A percentile compares a stretch with the other conserved stretches of the same genome.
These are phyloP conservation scores for Xiphias gladius DNA, from an alignment of 2,113 vertebrate genomes.

Conservation along the genomic window DNA sequence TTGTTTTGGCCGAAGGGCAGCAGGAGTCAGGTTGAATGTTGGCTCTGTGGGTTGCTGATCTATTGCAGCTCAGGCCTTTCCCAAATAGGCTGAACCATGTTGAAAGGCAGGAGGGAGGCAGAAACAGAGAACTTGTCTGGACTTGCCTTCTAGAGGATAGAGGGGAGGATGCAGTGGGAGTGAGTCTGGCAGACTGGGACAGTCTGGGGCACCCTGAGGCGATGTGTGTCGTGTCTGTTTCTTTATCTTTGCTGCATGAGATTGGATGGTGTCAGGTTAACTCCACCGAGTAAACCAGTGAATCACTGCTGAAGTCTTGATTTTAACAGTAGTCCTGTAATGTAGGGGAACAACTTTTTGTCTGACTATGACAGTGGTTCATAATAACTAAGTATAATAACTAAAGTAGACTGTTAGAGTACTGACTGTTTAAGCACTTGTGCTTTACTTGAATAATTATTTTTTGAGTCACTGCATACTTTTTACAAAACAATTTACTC, in stretches of 20 bases:
- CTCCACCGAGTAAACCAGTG: background rate
- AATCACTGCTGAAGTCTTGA: constrained; percentile 15
- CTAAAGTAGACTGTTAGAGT: background rate
- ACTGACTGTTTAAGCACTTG: background rate
- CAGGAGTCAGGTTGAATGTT: constrained; percentile 45
- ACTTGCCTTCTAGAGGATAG: constrained; percentile 46
- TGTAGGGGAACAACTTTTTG: background rate
- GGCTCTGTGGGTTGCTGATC: constrained; percentile 15
- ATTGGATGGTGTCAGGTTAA: constrained; percentile 21
- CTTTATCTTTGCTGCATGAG: constrained; percentile 31
- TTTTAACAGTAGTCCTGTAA: background rate
- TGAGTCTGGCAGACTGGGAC: constrained; percentile 31
- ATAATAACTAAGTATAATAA: background rate
- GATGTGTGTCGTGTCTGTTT: constrained; percentile 25
- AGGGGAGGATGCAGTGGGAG: constrained; percentile 24
- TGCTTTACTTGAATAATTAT: background rate
- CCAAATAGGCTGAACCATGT: background rate
- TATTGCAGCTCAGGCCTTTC: constrained; percentile 30
- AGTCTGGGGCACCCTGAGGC: constrained; percentile 28
- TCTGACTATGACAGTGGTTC: background rate
- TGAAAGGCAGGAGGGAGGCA: constrained; percentile 21
- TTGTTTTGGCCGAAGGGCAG: constrained; percentile 55
- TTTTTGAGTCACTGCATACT: too few relatives aligned
- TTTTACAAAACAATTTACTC: background rate
- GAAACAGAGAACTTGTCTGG: constrained; percentile 54